Evolutionary conservation across 2,113 vertebrate species (phyloP).

Genomic region (Pelvicachromis taeniatus): DNA sequence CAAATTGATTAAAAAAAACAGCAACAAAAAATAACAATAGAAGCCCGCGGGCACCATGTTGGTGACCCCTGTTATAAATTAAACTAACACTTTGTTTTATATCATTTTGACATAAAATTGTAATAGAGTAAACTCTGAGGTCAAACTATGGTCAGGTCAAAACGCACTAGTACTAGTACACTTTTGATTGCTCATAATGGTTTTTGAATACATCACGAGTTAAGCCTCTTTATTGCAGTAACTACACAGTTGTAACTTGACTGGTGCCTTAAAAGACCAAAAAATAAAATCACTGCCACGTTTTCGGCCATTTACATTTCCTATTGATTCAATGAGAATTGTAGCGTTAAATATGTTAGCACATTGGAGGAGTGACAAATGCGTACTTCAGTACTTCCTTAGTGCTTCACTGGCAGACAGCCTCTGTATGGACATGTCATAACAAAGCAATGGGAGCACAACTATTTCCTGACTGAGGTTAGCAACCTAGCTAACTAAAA

Average conservation of each 20-base stretch:
- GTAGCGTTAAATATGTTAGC: background rate
- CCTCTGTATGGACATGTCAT: constrained; percentile 42
- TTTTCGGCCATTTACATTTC: background rate
- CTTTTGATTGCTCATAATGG: background rate
- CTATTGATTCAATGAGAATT: background rate
- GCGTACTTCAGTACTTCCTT: background rate
- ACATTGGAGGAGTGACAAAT: background rate
- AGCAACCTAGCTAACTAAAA: constrained; percentile 11
- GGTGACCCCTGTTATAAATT: too few relatives aligned
- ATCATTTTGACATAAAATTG: background rate
- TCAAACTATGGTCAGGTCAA: background rate
- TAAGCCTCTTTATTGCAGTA: background rate
- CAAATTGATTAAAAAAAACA: too few relatives aligned
- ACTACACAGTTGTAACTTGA: background rate
- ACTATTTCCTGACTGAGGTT: constrained; percentile 40
- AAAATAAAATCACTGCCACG: background rate
- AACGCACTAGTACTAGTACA: background rate
- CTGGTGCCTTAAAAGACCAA: background rate
- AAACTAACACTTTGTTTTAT: background rate
- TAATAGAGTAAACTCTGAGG: background rate
- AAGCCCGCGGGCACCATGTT: too few relatives aligned
- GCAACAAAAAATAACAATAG: too few relatives aligned
- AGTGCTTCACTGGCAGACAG: background rate
- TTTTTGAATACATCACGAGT: background rate
- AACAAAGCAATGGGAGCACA: constrained; percentile 43